Evolutionary conservation across 2,888 invertebrate genomes (phyloP).

Genomic region (Philereme vetulata): DNA sequence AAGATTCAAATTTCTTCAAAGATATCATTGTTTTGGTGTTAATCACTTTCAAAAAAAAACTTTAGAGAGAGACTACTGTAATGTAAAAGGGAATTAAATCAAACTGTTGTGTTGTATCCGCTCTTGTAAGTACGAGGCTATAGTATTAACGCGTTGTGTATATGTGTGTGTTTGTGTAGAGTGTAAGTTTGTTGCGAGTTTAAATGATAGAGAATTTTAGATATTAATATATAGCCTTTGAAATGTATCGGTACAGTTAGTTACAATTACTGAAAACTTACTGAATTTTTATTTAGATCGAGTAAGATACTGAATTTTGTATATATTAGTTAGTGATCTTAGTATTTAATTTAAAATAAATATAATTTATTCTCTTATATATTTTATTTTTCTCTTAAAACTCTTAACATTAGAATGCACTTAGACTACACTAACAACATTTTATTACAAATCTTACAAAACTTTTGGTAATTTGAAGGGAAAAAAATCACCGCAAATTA

Average conservation of each 20-base stretch:
- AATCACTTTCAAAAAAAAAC: too few relatives aligned
- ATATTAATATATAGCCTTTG: slow-evolving; percentile 12
- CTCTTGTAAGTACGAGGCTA: neutral
- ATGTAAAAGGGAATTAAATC: too few relatives aligned
- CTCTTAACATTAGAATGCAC: too few relatives aligned
- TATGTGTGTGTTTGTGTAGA: neutral
- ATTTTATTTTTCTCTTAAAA: slow-evolving; percentile 2
- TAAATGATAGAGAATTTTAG: slow-evolving; percentile 4
- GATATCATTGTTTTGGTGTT: too few relatives aligned
- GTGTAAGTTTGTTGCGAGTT: neutral
- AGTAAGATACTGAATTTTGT: slow-evolving; percentile 17
- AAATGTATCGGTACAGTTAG: slow-evolving; percentile 10
- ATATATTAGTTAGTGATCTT: slow-evolving; percentile 26
- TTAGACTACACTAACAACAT: too few relatives aligned
- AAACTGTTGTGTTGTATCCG: neutral
- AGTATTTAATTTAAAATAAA: slow-evolving; percentile 30
- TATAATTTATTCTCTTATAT: slow-evolving; percentile 13
- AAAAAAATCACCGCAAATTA: too few relatives aligned
- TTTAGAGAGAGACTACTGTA: too few relatives aligned
- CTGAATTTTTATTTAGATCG: slow-evolving; percentile 3
- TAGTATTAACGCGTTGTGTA: slow-evolving; percentile 5
- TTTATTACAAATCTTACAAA: too few relatives aligned
- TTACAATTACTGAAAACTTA: slow-evolving; percentile 16
- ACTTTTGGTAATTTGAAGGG: too few relatives aligned
- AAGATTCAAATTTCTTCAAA: neutral